Percentiles rank a stretch among this genome's conserved stretches.
These are phyloP conservation scores for Haplochromis vanheusdeni DNA, from an alignment of 2,113 vertebrate genomes.

Conservation along the genomic window DNA sequence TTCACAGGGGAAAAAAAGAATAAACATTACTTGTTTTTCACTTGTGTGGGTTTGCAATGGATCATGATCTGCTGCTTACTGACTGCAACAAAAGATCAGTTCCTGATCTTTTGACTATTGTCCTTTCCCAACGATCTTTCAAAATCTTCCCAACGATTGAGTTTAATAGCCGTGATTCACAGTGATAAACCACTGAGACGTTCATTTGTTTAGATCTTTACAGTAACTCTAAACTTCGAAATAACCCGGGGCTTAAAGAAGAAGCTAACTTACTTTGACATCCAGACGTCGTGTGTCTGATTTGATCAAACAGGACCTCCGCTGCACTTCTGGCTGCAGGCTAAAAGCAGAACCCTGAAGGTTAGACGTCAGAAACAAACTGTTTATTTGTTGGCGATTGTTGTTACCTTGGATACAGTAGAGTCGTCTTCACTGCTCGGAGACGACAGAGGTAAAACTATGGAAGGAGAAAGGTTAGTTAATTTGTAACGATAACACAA, in stretches of 20 bases:
- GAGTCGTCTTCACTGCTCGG: conserved; percentile 58
- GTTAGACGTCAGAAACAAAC: background rate
- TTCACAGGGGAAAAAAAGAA: background rate
- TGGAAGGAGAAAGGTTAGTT: background rate
- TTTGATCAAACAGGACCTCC: conserved; percentile 38
- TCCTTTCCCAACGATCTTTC: too few relatives aligned
- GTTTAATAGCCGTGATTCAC: background rate
- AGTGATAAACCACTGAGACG: background rate
- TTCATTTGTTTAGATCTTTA: background rate
- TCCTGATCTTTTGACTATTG: too few relatives aligned
- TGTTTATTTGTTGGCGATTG: background rate
- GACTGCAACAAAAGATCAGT: background rate
- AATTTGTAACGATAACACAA: background rate
- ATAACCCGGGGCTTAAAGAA: background rate
- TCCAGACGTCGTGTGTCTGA: background rate
- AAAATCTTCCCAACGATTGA: background rate
- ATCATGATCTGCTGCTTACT: background rate
- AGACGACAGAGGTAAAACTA: conserved; percentile 70
- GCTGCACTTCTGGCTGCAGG: background rate
- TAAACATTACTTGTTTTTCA: background rate
- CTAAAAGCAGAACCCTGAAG: background rate
- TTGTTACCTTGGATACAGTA: conserved; percentile 14
- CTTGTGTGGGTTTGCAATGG: background rate
- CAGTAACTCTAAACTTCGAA: background rate
- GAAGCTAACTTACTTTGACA: background rate